Evolutionary conservation across 2,888 invertebrate species (phyloP), one percentile per base, ranked within the genome.

Genomic region (Leptopilina drosophilae): DNA sequence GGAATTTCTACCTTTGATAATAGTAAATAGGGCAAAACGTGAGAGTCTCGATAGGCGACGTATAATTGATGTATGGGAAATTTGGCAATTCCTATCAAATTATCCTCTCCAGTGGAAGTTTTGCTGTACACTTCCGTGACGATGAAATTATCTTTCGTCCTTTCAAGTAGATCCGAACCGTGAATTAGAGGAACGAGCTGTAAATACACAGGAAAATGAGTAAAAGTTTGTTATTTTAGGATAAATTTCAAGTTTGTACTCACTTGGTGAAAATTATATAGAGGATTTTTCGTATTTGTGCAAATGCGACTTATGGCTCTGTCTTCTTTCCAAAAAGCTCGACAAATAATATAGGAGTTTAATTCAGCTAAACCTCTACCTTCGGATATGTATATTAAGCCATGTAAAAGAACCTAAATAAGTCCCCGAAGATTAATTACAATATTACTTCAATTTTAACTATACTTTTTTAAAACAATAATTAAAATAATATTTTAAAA

Each of bases 41-140:
- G 91, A 20, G 93, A 92, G 92, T 94, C 94, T 82, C 93, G 92
- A 85, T 93, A 95, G 0, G 94, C 93, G 75, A 94, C 90, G 85
- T 93, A 95, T 85, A 94, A 93, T 81, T 94, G 94, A 89, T 95
- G 94, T 66, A 95, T 87, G 5, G 94, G 92, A 73, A 95, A 87
- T 86, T 93, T 93, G 5, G 93, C 92, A 42, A 93, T 89, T 26
- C 94, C 94, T 73, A 94, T 85, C 6, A 93, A 85, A 59, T 86
- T 86, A 81, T 93, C 92, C 56, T 86, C 85, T 3, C 88, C 85
- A 6, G 90, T 82, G 8, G 83, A 87, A 20, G 84, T 88, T 83
- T 92, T 92, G 65, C 93, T 92, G 89, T 93, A 93, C 79, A 94
- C 89, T 86, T 95, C 94, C 15, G 94, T 87, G 14, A 93, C 89